Evolutionary conservation across 2,113 vertebrate species (phyloP).

Genomic region (Cavia porcellus): DNA sequence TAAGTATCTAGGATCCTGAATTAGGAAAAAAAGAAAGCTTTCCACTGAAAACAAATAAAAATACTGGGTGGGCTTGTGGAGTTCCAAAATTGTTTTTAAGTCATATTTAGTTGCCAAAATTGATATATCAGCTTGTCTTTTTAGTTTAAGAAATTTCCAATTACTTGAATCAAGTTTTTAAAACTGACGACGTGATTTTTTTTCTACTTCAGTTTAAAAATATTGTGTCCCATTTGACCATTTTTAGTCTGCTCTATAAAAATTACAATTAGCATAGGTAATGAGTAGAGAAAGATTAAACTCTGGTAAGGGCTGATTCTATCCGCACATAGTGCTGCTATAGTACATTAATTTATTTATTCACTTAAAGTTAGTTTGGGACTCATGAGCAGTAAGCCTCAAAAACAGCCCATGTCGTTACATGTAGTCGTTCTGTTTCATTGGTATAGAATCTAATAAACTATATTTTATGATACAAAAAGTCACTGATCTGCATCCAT

Average conservation of each 20-base stretch:
- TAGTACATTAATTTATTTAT: background rate
- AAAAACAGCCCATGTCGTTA: background rate
- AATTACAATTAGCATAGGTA: background rate
- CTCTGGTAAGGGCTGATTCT: background rate
- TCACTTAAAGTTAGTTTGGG: background rate
- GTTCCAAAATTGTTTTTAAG: conserved; percentile 67
- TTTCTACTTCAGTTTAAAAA: background rate
- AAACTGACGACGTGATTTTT: background rate
- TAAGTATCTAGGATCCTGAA: background rate
- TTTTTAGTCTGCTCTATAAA: conserved; percentile 17
- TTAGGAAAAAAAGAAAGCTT: conserved; percentile 11
- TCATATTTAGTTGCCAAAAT: conserved; percentile 60
- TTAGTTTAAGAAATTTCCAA: conserved; percentile 38
- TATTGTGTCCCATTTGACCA: background rate
- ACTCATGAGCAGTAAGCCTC: background rate
- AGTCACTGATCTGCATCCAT: background rate
- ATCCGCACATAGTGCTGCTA: background rate
- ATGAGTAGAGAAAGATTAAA: background rate
- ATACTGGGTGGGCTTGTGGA: conserved; percentile 61
- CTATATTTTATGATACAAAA: background rate
- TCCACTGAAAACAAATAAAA: conserved; percentile 60
- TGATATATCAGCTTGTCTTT: conserved; percentile 4
- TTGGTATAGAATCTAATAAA: background rate
- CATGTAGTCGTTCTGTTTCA: background rate
- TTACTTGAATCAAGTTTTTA: conserved; percentile 34